Evolutionary conservation across 1,140 invertebrate genomes (phyloP).

Genomic region (Meteorus sp.): DNA sequence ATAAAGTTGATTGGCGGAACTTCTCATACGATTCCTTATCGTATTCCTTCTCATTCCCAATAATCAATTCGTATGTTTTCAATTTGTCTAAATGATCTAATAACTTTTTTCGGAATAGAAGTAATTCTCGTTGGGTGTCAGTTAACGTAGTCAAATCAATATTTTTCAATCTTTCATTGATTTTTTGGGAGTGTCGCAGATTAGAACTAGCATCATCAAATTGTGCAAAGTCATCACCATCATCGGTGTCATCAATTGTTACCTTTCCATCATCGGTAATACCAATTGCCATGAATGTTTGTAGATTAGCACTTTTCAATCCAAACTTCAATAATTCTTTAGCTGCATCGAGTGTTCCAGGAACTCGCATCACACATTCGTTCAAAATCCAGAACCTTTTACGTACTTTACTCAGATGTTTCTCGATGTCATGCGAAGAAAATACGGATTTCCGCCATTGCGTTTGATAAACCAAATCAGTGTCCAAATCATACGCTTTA

Average conservation of each 20-base stretch:
- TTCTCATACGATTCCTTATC: constrained; percentile 63
- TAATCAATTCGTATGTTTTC: constrained; percentile 67
- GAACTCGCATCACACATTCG: constrained; percentile 77
- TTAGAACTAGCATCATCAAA: constrained; percentile 36
- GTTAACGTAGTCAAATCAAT: constrained; percentile 55
- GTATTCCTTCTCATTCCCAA: constrained; percentile 49
- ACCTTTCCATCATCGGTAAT: constrained; percentile 50
- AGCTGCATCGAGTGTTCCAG: constrained; percentile 72
- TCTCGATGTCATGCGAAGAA: constrained; percentile 71
- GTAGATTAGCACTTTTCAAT: constrained; percentile 68
- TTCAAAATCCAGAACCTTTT: constrained; percentile 82
- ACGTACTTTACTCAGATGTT: constrained; percentile 79
- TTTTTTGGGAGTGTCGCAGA: constrained; percentile 38
- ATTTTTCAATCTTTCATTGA: constrained; percentile 43
- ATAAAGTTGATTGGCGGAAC: constrained; percentile 62
- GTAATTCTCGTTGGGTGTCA: constrained; percentile 64
- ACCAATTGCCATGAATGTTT: constrained; percentile 62
- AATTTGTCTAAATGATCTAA: constrained; percentile 68
- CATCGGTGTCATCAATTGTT: constrained; percentile 34
- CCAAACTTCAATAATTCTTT: constrained; percentile 76
- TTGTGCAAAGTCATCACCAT: constrained; percentile 37
- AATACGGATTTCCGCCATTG: constrained; percentile 78
- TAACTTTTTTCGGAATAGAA: constrained; percentile 63
- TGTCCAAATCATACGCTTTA: constrained; percentile 73
- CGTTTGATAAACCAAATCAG: constrained; percentile 80